Base-by-base conservation (phyloP, 2,113 vertebrate species). In the Seriola rivoliana region DNA sequence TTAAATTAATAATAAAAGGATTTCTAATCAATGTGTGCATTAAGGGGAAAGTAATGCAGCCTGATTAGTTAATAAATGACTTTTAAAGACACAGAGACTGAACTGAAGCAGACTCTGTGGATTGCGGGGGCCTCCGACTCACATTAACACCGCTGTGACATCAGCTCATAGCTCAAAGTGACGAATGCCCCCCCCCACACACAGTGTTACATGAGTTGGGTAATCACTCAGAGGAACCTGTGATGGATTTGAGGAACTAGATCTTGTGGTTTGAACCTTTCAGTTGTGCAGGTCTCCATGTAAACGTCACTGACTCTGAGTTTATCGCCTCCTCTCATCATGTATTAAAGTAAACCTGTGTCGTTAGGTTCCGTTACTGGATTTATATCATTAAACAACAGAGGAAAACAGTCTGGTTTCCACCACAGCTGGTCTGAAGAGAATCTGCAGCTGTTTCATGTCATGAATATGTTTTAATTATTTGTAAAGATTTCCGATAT, bases 221-320 rank as follows among this genome's bases (percentile, higher is more conserved):
- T 25, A 73, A 85, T 70, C 48, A 65, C 23, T 82, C 44, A 62
- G 48, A n/a, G 4, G 29, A 29, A 40, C 32, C 55, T 8, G 52
- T 59, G 55, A 74, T 66, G 59, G 52, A 80, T 80, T 71, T 19
- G 16, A 38, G 46, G 62, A 84, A 78, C 19, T 46, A 1, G 40
- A 71, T 38, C 60, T 46, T 40, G 9, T 32, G 16, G 32, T 34
- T 17, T 42, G 44, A 1, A 76, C 14, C n/a, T 64, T 40, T 7
- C 8, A 36, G 34, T 6, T 50, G 16, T 2, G 16, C 1, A 19
- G 44, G 48, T 8, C 46, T 48, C 17, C 48, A 19, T 19, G 48
- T 19, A 19, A 50, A 50, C 16, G 8, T 19, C 48, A 50, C 17
- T 50, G 48, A 8, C 48, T 50, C 29, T 2, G 29, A 29, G 29